Base-by-base conservation (phyloP, 1,140 invertebrate genomes). In the Drosophila pectinifera region DNA sequence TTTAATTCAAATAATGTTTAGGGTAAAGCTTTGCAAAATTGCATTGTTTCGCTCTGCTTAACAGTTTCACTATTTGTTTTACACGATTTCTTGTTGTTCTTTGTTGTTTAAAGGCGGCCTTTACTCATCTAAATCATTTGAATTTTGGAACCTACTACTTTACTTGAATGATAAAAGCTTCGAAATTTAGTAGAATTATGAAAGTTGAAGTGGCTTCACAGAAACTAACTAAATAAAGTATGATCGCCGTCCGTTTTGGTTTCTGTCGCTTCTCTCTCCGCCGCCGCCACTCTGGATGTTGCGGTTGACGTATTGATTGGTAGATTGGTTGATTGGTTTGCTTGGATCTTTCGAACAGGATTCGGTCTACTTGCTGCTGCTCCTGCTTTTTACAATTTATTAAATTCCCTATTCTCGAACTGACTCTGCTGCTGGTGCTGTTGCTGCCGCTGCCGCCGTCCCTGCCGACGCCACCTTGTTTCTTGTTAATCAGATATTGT, bases 401-500 rank as follows among this genome's bases (percentile, higher is more conserved):
- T 86, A 79, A 86, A 77, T 86, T 86, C 84, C 83, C 83, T 86
- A 86, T 39, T 88, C 70, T 72, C 67, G 77, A 80, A 73, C 55
- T 81, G 82, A 86, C 64, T 78, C 70, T 49, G 55, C 45, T 72
- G 61, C 51, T 45, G 49, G 42, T 54, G 49, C 31, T 72, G 64
- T 46, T 67, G 53, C 49, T 20, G 62, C 28, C 22, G 59, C 42
- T 64, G 58, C 22, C 62, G 64, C 67, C 59, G 63, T 62, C 53
- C 69, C 62, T 59, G 31, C 64, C 63, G 51, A 26, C 64, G 70
- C 16, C 57, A 65, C 34, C 64, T 82, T 64, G 59, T 90, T 90
- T 80, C 63, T 88, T 88, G 77, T 91, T 76, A 81, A 92, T 92
- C 91, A 93, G 84, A 93, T 93, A 75, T 91, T 95, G 92, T 97